A percentile compares a stretch with the other conserved stretches of the same genome.
Evolutionary conservation across 2,888 invertebrate species (phyloP).

Genomic region (Ennomos erosarius): DNA sequence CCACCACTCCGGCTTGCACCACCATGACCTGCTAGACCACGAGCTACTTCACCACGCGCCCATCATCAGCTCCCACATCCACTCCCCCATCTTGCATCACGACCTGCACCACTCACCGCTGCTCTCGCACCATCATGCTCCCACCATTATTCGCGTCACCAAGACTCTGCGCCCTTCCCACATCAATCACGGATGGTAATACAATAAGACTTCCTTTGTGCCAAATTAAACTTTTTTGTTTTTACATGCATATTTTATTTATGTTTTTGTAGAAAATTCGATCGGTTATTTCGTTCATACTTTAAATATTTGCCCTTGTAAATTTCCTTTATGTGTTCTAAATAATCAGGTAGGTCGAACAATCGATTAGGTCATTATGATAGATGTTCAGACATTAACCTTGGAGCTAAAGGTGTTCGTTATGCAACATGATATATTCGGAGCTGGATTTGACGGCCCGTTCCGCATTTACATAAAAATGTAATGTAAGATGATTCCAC

Average conservation of each 20-base stretch:
- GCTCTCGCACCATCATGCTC: conserved; percentile 19
- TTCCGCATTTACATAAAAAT: conserved; percentile 40
- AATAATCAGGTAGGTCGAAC: conserved; percentile 5
- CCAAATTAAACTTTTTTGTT: conserved; percentile 29
- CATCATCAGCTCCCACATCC: conserved; percentile 28
- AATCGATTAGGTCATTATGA: conserved; percentile 31
- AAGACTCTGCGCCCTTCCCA: conserved; percentile 31
- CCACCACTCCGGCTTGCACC: conserved; percentile 17
- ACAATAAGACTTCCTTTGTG: conserved; percentile 17
- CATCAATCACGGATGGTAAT: conserved; percentile 35
- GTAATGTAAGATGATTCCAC: conserved; percentile 33
- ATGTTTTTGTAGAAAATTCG: not conserved
- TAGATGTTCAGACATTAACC: conserved; percentile 31
- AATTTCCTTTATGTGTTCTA: conserved; percentile 14
- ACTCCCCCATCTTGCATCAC: conserved; percentile 24
- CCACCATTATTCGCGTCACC: conserved; percentile 41
- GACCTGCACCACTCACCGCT: conserved; percentile 23
- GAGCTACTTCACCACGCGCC: conserved; percentile 31
- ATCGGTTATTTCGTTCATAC: no score
- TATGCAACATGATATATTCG: conserved; percentile 33
- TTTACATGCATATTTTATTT: conserved; percentile 20
- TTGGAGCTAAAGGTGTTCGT: conserved; percentile 29
- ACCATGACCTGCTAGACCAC: conserved; percentile 34
- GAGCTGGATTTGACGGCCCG: conserved; percentile 35
- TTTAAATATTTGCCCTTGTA: conserved; percentile 8